Evolutionary conservation across 2,797 vertebrate species (phyloP).

Genomic region (Prionace glauca): DNA sequence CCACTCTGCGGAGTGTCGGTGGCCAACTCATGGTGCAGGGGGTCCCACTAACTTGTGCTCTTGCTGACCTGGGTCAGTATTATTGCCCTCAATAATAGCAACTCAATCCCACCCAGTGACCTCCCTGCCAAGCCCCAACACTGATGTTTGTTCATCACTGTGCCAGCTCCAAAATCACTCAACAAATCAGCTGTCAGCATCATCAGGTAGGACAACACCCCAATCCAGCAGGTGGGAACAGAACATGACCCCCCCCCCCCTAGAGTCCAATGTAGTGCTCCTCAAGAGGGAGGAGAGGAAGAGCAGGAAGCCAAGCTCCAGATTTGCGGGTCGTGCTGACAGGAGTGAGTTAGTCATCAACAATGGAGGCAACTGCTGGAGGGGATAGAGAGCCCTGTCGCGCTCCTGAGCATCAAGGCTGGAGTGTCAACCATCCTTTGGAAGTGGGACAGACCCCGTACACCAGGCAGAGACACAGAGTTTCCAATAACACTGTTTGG

Average conservation of each 20-base stretch:
- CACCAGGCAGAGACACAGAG: too few relatives aligned
- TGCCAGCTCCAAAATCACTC: background rate
- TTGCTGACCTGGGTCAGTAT: background rate
- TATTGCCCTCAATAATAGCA: background rate
- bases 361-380: background rate
- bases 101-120: background rate
- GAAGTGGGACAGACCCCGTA: too few relatives aligned
- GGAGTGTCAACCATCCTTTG: background rate
- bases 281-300: background rate
- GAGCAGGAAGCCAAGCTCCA: background rate
- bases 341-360: background rate
- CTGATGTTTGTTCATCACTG: background rate
- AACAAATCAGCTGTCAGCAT: background rate
- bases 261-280: too few relatives aligned
- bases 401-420: background rate
- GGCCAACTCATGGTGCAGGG: too few relatives aligned
- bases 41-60: too few relatives aligned
- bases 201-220: background rate
- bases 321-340: too few relatives aligned
- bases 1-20: too few relatives aligned
- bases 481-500: too few relatives aligned
- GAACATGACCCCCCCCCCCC: too few relatives aligned
- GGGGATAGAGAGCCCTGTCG: background rate
- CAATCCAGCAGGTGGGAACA: background rate
- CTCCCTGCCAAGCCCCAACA: too few relatives aligned